Conservation (phyloP, 2,113 vertebrate species). For the Scatophagus argus region DNA sequence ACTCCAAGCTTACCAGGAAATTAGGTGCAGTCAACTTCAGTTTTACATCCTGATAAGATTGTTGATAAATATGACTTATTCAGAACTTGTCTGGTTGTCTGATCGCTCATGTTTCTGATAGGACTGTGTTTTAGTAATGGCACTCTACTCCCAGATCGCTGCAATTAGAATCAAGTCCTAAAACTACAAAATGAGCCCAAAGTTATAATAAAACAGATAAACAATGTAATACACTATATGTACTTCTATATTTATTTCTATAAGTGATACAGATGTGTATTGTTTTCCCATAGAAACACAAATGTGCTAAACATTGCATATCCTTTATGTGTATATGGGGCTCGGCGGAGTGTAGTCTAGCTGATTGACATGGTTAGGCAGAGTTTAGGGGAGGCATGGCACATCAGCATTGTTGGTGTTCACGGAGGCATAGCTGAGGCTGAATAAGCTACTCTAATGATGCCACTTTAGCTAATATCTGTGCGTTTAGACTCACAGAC, state of each 20-base stretch:
- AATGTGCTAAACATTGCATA: conserved; percentile 7
- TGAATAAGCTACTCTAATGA: conserved; percentile 65
- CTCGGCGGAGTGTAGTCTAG: conserved; percentile 19
- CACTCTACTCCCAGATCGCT: too few species aligned
- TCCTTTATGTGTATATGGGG: conserved; percentile 34
- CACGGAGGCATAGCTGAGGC: conserved; percentile 53
- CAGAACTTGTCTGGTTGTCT: neutral
- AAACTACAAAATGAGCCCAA: neutral
- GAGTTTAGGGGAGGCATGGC: conserved; percentile 48
- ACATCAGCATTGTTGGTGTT: conserved; percentile 53
- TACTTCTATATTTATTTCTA: neutral
- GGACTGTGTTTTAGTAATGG: neutral
- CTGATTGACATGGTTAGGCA: conserved; percentile 62
- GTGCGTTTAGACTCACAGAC: conserved; percentile 45
- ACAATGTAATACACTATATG: neutral
- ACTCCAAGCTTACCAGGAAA: neutral
- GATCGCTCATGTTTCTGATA: neutral
- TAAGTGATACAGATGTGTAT: conserved; percentile 10
- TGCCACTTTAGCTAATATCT: conserved; percentile 49
- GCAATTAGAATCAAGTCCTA: neutral
- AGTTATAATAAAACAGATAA: neutral
- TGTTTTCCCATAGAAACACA: neutral
- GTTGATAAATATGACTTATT: neutral
- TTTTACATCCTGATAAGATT: neutral
- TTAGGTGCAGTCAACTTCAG: neutral